A percentile compares a stretch with the other conserved stretches of the same genome.
These are phyloP conservation scores for Psittacula derbiana DNA, from an alignment of 2,797 vertebrate genomes.

Conservation along the genomic window DNA sequence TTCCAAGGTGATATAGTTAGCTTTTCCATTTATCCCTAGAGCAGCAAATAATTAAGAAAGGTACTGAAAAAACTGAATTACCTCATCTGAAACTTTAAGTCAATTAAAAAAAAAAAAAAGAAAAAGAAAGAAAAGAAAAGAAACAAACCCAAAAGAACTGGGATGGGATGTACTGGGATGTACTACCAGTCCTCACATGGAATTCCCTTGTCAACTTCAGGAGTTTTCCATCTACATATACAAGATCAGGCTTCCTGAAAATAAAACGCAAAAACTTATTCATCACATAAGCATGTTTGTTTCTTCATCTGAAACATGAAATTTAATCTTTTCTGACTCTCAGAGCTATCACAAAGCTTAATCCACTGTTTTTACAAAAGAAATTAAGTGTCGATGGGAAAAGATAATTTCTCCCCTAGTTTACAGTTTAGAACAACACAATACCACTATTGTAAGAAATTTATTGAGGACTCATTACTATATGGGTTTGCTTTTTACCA, in stretches of 20 bases:
- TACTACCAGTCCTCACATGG: not conserved
- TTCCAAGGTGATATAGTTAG: not conserved
- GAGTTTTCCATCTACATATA: not conserved
- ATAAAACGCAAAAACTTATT: not conserved
- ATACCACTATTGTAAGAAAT: constrained; percentile 22
- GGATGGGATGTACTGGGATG: not conserved
- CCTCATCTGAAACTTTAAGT: not conserved
- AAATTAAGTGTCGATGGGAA: not conserved
- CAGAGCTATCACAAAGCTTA: not conserved
- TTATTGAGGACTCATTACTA: constrained; percentile 23
- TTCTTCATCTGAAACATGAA: not conserved
- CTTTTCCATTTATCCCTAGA: not conserved
- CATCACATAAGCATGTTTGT: not conserved
- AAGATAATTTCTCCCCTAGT: constrained; percentile 28
- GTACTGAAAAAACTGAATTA: not conserved
- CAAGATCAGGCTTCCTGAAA: not conserved
- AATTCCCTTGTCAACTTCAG: not conserved
- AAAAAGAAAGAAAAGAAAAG: not conserved
- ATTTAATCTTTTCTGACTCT: not conserved
- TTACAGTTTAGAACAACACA: constrained; percentile 56
- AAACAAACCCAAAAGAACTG: not conserved
- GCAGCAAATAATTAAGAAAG: not conserved
- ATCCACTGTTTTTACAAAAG: not conserved
- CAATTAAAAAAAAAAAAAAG: not conserved
- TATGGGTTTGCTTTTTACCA: constrained; percentile 50